Evolutionary conservation across 2,888 invertebrate species (phyloP).

Genomic region (Chouioia cunea): DNA sequence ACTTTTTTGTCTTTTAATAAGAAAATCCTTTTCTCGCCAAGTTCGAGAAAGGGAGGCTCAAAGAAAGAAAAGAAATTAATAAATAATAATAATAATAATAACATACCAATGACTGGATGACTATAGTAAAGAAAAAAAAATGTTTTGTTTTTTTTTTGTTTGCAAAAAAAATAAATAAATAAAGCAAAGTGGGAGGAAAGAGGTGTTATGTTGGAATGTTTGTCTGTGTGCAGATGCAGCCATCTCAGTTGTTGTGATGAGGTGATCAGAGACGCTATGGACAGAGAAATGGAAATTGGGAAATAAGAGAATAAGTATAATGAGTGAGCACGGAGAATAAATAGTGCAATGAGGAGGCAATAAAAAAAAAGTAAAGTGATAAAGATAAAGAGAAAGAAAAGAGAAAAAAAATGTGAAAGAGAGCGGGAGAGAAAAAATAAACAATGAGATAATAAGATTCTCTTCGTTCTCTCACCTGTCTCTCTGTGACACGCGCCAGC

Average conservation of each 20-base stretch:
- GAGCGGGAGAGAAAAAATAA: conserved; percentile 2
- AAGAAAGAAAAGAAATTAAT: conserved; percentile 24
- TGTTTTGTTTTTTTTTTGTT: too few species aligned
- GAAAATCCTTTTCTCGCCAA: conserved; percentile 17
- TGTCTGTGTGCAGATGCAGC: conserved; percentile 71
- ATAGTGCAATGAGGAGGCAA: neutral
- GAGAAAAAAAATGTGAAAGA: neutral
- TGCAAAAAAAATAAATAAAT: conserved; percentile 24
- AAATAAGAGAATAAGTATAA: conserved; percentile 15
- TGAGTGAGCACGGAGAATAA: conserved; percentile 10
- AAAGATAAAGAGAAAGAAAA: neutral
- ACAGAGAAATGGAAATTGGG: conserved; percentile 44
- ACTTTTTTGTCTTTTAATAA: conserved; percentile 33
- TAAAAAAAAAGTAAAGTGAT: neutral
- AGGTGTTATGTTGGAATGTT: conserved; percentile 69
- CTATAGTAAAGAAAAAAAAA: too few species aligned
- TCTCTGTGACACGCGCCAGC: conserved; percentile 26
- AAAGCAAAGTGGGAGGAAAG: conserved; percentile 53
- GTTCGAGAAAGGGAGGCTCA: conserved; percentile 16
- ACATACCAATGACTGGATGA: too few species aligned
- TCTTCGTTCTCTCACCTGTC: conserved; percentile 31
- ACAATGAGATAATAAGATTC: neutral
- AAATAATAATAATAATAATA: conserved; percentile 5
- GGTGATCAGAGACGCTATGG: conserved; percentile 53
- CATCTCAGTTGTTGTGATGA: conserved; percentile 67